Conservation (phyloP, 2,113 vertebrate genomes). For the Oreochromis spilurus region DNA sequence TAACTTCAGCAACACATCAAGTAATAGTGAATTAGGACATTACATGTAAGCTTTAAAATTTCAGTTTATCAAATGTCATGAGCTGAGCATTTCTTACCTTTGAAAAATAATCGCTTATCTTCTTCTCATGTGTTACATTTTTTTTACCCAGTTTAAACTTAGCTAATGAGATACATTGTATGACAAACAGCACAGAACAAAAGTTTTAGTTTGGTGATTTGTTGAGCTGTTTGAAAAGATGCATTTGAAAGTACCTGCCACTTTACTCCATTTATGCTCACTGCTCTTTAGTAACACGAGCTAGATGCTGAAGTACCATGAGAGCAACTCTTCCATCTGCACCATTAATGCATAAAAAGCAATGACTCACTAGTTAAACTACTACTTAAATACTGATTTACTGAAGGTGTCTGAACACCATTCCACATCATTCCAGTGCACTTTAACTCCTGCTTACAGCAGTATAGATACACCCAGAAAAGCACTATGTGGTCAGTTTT, state of each 20-base stretch:
- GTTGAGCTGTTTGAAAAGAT: background rate
- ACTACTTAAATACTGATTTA: background rate
- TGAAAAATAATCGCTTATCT: background rate
- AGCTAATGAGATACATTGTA: background rate
- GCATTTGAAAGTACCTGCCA: background rate
- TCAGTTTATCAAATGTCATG: background rate
- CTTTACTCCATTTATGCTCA: background rate
- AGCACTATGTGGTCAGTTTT: background rate
- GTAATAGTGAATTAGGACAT: background rate
- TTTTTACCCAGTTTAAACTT: background rate
- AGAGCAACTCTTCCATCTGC: background rate
- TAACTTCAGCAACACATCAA: background rate
- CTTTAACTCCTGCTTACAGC: background rate
- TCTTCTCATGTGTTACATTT: background rate
- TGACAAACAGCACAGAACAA: background rate
- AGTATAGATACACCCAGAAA: background rate
- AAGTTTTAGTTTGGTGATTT: background rate
- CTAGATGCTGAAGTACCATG: background rate
- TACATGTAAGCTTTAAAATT: background rate
- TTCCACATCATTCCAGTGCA: background rate
- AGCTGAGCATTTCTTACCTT: background rate
- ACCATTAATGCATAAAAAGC: background rate
- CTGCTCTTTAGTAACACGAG: background rate
- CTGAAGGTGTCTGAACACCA: background rate
- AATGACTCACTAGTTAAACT: background rate